Base-by-base conservation (phyloP, 2,888 invertebrate species). In the Ceratothoa steindachneri region DNA sequence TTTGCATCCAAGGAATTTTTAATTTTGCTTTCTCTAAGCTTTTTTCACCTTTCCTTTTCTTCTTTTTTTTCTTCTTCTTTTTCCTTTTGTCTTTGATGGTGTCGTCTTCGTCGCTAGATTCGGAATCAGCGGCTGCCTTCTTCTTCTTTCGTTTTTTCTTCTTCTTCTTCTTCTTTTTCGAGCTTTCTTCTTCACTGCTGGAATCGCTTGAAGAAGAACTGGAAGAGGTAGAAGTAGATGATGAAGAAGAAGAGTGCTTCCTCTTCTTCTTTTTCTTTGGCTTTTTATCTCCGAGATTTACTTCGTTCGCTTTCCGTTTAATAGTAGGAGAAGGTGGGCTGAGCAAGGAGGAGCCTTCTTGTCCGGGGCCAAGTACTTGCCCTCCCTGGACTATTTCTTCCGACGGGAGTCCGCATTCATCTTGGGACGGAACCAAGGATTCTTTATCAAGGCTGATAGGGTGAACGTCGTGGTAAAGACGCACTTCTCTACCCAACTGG, bases 51-150 rank as follows among this genome's bases (percentile, higher is more conserved):
- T n/a, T 52, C 30, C 31, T 28, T 22, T 41, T 30, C 29, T 51
- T 66, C n/a, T 29, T 51, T 53, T 67, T 53, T 30, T 30, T 72
- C 30, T 72, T 52, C 64, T 66, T 67, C 65, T 66, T 65, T n/a
- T 22, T 30, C 67, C 30, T 53, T 19, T 67, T 72, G 15, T 52
- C 52, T 19, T 29, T 72, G 22, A 53, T 30, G 24, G 15, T 30
- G 2, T 29, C 19, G 1, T 28, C 29, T 2, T n/a, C 51, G 19
- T 52, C 53, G 19, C 52, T 52, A 5, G 69, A 69, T 27, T 69
- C 41, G 1, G 69, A 51, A 27, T 69, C 69, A 5, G 52, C 29
- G 28, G 29, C 51, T 24, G 1, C 5, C 2, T 4, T 30, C 30
- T 19, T 30, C 27, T 60, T 60, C 19, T 7, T n/a, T 12, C 22